phyloP scores from a whole-genome alignment of 2,113 vertebrate genomes.

The Dendrocopos noguchii region DNA sequence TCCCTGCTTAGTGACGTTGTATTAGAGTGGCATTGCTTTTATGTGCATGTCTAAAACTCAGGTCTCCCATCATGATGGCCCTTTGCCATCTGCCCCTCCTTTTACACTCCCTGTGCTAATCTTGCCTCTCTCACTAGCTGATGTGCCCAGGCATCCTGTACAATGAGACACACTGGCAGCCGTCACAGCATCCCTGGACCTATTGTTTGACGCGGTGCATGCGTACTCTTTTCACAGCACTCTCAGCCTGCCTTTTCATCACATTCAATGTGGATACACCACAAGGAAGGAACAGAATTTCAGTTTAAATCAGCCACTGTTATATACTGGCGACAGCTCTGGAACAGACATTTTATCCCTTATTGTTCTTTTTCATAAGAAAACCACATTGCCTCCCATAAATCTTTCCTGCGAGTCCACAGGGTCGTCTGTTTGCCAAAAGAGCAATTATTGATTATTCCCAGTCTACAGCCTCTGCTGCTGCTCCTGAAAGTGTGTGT shows the following conservation, averaged over 20 bases:
- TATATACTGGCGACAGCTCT: conserved; percentile 27
- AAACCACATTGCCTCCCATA: conserved; percentile 52
- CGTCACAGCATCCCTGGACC: conserved; percentile 24
- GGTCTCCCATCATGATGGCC: neutral
- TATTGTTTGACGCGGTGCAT: conserved; percentile 15
- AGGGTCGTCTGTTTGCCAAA: conserved; percentile 65
- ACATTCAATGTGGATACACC: neutral
- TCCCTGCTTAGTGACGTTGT: neutral
- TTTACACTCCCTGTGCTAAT: neutral
- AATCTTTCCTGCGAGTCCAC: conserved; percentile 52
- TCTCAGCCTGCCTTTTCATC: conserved; percentile 35
- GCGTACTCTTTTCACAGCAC: neutral
- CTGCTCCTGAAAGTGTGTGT: conserved; percentile 44
- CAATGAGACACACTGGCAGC: conserved; percentile 1
- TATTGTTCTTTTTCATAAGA: conserved; percentile 60
- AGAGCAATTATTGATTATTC: conserved; percentile 70
- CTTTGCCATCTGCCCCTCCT: neutral
- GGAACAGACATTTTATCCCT: conserved; percentile 45
- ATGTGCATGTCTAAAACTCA: neutral
- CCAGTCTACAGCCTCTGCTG: conserved; percentile 17
- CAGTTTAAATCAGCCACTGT: conserved; percentile 33
- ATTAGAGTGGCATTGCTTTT: neutral
- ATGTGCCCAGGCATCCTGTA: neutral
- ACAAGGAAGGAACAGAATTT: conserved; percentile 32
- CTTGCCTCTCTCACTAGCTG: neutral